Evolutionary conservation across 1,140 invertebrate species (phyloP).

Genomic region (Drosophila dunni): DNA sequence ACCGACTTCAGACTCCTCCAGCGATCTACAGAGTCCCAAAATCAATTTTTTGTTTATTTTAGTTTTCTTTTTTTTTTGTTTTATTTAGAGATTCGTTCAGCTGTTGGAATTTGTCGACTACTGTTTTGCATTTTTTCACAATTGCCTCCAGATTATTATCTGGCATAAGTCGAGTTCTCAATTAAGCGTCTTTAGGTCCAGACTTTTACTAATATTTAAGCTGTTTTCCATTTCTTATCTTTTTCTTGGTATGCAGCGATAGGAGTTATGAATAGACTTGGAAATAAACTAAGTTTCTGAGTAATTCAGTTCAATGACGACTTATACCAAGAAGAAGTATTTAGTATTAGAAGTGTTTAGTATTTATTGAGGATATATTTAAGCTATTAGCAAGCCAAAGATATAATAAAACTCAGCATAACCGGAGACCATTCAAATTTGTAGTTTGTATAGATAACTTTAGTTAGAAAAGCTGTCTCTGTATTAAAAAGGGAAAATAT

Average conservation of each 20-base stretch:
- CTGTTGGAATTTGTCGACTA: slow-evolving; percentile 78
- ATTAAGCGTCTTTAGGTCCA: slow-evolving; percentile 8
- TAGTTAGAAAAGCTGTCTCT: too few relatives aligned
- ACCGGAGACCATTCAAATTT: too few relatives aligned
- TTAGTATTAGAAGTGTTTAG: too few relatives aligned
- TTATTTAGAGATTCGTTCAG: slow-evolving; percentile 69
- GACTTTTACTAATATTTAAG: neutral
- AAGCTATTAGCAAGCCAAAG: too few relatives aligned
- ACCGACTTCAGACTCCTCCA: neutral
- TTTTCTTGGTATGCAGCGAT: neutral
- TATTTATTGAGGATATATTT: too few relatives aligned
- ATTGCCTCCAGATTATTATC: slow-evolving; percentile 68
- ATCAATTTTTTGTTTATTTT: slow-evolving; percentile 14
- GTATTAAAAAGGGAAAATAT: too few relatives aligned
- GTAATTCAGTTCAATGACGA: too few relatives aligned
- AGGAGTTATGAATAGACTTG: neutral
- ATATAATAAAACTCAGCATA: too few relatives aligned
- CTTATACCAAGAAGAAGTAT: too few relatives aligned
- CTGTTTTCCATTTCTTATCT: too few relatives aligned
- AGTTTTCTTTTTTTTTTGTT: neutral
- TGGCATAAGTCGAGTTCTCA: slow-evolving; percentile 25
- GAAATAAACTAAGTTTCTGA: too few relatives aligned
- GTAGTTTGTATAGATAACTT: too few relatives aligned
- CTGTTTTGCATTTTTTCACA: slow-evolving; percentile 67
- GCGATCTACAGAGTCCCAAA: slow-evolving; percentile 31